Base-by-base conservation (phyloP, 2,888 invertebrate genomes). In the Caenorhabditis macrosperma region DNA sequence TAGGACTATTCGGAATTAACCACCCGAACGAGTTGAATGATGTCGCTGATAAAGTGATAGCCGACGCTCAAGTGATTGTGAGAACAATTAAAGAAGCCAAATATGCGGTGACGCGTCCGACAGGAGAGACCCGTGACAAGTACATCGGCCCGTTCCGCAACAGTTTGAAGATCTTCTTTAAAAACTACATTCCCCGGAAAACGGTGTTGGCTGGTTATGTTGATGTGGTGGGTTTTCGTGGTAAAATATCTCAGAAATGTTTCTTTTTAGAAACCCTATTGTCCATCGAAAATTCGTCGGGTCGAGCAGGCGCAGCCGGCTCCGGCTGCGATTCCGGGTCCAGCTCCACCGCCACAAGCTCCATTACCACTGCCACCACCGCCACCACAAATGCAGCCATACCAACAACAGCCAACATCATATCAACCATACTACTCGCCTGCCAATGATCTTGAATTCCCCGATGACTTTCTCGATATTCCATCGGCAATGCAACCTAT, bases 391-490 rank as follows among this genome's bases (percentile, higher is more conserved):
- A n/a, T n/a, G n/a, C n/a, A n/a, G n/a, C n/a, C n/a, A n/a, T n/a
- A n/a, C n/a, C n/a, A n/a, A n/a, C n/a, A n/a, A n/a, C n/a, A n/a
- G n/a, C n/a, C n/a, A n/a, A n/a, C n/a, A n/a, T n/a, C n/a, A n/a
- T n/a, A n/a, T n/a, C n/a, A n/a, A n/a, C n/a, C 33, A 33, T 33
- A 33, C 33, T 33, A 5, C 5, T 5, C n/a, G 24, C 10, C 20
- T 24, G 30, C 10, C 26, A 30, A 30, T 17, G 1, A 10, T 26
- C 28, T 22, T 22, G 52, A 67, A 6, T 67, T 67, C 20, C 67
- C 67, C 22, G 67, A 67, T 17, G 67, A 67, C 6, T 67, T 67
- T 15, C 28, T 67, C 7, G 67, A 55, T 10, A 41, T 7, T n/a
- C 9, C 15, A 48, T 41, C 24, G 24, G 12, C 17, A 20, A 17